Base-by-base conservation (phyloP, 2,113 vertebrate species). In the Anhinga anhinga region DNA sequence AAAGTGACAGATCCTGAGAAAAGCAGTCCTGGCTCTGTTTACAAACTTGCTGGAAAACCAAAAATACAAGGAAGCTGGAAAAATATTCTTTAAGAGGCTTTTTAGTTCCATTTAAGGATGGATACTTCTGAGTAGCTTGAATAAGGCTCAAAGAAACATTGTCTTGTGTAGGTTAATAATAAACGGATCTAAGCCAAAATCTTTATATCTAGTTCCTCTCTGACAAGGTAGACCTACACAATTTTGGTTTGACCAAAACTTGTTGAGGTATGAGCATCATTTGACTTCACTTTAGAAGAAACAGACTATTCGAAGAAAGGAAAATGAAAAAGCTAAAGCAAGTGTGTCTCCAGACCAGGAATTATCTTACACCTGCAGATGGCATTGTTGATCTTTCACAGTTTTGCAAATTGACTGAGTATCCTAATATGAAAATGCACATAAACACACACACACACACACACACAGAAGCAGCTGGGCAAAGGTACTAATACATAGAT, bases 311-410 rank as follows among this genome's bases (percentile, higher is more conserved):
- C 27, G 91, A 77, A 70, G n/a, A 69, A 70, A 88, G 21, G 3
- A 27, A 44, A 76, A 59, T 1, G 5, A 59, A 80, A 88, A 94
- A 81, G 20, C 11, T 59, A 74, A 76, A 73, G 3, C 36, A 69
- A 73, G 1, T 5, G 2, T 58, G 40, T 59, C 22, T 72, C 70
- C 36, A 92, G 59, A 83, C 13, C 69, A 76, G 38, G 32, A 77
- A 55, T 69, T 82, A 67, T 71, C 9, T 85, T 92, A 66, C 45
- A 81, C 97, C 98, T 98, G 94, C 84, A 98, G 98, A 97, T 98
- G 98, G 98, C 98, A 97, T 72, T 97, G 97, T 98, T 97, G 98
- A 55, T 97, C 98, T 98, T 98, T 50, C 77, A 34, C 83, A 95
- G 30, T 93, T 83, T 91, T 91, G 32, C 11, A 40, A 59, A 77